Conservation (phyloP, 1,140 invertebrate species). For the Bombus sibiricus region DNA sequence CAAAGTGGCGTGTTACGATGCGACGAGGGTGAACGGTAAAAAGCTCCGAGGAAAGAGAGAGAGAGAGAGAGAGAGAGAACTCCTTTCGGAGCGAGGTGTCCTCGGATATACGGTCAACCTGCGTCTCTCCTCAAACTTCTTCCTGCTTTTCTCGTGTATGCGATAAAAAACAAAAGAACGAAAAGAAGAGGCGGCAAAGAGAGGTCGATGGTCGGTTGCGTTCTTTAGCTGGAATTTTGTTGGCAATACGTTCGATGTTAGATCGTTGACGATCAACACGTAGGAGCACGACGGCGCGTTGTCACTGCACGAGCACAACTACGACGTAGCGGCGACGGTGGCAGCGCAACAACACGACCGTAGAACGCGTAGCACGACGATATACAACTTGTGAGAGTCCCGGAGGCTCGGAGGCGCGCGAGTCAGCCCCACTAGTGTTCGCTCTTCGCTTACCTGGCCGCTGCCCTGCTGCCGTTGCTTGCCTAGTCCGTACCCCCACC, state of each 20-base stretch:
- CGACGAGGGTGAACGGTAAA: background rate
- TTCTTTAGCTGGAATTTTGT: background rate
- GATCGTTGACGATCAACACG: constrained; percentile 14
- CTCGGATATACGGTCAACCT: constrained; percentile 2
- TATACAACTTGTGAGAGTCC: constrained; percentile 63
- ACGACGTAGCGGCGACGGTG: constrained; percentile 54
- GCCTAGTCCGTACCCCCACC: constrained; percentile 78
- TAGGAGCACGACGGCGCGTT: constrained; percentile 6
- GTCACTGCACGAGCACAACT: constrained; percentile 38
- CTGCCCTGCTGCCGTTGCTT: constrained; percentile 70
- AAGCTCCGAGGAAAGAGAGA: background rate
- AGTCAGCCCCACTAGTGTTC: constrained; percentile 79
- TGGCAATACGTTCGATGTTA: background rate
- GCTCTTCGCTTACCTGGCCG: constrained; percentile 78
- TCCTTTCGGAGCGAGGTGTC: background rate
- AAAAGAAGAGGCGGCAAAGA: background rate
- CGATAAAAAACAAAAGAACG: background rate
- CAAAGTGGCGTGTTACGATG: constrained; percentile 40
- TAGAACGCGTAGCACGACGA: constrained; percentile 66
- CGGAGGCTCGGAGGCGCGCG: constrained; percentile 75
- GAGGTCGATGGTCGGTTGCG: background rate
- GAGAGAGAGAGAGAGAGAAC: background rate
- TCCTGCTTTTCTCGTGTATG: constrained; percentile 1
- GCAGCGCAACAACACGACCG: constrained; percentile 63
- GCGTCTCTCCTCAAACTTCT: constrained; percentile 6